Evolutionary conservation across 1,140 invertebrate genomes (phyloP).

Genomic region (Drosophila neocordata): DNA sequence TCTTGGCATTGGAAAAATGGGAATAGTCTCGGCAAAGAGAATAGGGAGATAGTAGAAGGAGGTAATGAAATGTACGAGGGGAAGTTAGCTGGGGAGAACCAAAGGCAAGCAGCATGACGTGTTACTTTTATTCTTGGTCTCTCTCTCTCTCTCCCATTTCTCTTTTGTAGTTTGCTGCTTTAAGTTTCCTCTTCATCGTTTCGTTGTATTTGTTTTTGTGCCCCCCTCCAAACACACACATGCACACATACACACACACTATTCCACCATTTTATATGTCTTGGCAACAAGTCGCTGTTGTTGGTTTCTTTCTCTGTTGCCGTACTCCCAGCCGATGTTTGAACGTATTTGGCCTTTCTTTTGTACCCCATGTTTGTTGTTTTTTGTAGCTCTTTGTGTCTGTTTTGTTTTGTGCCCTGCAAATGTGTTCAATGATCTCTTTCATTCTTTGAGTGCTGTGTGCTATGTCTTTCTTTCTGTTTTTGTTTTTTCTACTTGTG

Average conservation of each 20-base stretch:
- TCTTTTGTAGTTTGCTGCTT: constrained; percentile 44
- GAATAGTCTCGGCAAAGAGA: background rate
- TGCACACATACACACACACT: too few species aligned
- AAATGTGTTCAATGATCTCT: constrained; percentile 74
- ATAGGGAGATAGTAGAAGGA: background rate
- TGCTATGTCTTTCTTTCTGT: constrained; percentile 9
- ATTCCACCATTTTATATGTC: constrained; percentile 52
- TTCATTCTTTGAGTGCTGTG: constrained; percentile 45
- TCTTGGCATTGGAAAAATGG: constrained; percentile 61
- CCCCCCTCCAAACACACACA: too few species aligned
- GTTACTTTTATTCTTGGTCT: constrained; percentile 63
- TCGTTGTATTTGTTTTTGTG: constrained; percentile 51
- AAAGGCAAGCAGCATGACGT: constrained; percentile 71
- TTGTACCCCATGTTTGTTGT: constrained; percentile 50
- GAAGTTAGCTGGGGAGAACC: constrained; percentile 11
- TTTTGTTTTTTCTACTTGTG: constrained; percentile 47
- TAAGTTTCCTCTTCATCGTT: constrained; percentile 60
- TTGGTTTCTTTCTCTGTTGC: constrained; percentile 21
- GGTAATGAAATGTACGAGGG: background rate
- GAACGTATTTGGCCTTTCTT: constrained; percentile 77
- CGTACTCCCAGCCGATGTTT: constrained; percentile 48
- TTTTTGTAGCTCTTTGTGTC: constrained; percentile 39
- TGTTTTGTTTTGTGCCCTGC: constrained; percentile 26
- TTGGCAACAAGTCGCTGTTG: constrained; percentile 73
- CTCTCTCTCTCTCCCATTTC: constrained; percentile 52